phyloP scores from a whole-genome alignment of 2,113 vertebrate species.

The Hippocampus comes region DNA sequence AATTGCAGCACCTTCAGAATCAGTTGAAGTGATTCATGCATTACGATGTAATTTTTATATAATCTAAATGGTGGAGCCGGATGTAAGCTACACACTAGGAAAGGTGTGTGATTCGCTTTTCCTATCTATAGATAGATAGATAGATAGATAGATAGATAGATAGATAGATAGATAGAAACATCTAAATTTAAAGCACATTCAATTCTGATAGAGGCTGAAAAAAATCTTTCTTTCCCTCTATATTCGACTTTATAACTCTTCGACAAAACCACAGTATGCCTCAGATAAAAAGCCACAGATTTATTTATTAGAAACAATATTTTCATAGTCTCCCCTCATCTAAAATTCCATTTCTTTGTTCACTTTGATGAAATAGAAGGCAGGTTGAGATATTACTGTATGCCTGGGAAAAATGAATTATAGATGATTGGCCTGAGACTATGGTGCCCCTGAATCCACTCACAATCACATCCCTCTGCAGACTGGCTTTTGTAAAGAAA shows the following conservation, averaged over 20 bases:
- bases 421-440: constrained; percentile 48
- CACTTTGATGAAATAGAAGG: constrained; percentile 39
- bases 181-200: background rate
- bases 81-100: background rate
- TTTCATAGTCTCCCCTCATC: constrained; percentile 46
- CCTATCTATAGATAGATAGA: background rate
- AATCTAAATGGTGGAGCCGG: background rate
- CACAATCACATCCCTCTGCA: constrained; percentile 35
- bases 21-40: background rate
- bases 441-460: constrained; percentile 38
- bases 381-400: constrained; percentile 41
- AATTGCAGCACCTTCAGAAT: background rate
- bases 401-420: constrained; percentile 54
- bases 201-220: constrained; percentile 6
- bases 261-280: constrained; percentile 11
- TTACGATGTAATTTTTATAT: background rate
- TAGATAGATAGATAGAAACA: too few species aligned
- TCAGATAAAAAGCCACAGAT: constrained; percentile 38
- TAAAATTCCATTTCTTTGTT: constrained; percentile 49
- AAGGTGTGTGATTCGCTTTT: background rate
- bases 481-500: constrained; percentile 12
- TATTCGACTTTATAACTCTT: constrained; percentile 22
- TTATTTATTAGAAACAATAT: constrained; percentile 52
- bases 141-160: too few species aligned
- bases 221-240: constrained; percentile 14